phyloP scores from a whole-genome alignment of 2,797 vertebrate genomes.

The Dromococcyx pavoninus region DNA sequence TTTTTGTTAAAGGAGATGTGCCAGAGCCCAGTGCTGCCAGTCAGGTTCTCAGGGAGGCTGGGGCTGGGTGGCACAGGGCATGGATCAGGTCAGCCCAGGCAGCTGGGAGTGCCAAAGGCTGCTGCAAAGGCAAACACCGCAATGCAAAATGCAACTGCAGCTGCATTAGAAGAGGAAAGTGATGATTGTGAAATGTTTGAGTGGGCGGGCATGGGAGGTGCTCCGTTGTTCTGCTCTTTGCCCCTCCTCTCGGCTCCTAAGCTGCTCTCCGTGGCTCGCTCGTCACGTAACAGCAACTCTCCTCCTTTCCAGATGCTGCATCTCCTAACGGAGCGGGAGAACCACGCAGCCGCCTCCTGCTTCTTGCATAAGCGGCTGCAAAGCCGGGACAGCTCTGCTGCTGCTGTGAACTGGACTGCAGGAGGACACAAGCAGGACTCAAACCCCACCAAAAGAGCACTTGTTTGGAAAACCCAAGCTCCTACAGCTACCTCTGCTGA shows the following conservation, averaged over 20 bases:
- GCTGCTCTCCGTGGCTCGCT: not conserved
- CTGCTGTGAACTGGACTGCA: rapidly evolving
- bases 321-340: rapidly evolving
- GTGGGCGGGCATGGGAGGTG: rapidly evolving
- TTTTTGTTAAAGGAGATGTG: not conserved
- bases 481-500: not conserved
- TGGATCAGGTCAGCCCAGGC: rapidly evolving
- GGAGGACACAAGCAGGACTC: not conserved
- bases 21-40: not conserved
- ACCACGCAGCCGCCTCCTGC: not conserved
- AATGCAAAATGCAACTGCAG: rapidly evolving
- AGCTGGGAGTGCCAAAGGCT: not conserved
- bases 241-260: not conserved
- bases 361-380: not conserved
- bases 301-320: not conserved
- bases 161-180: not conserved
- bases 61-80: not conserved
- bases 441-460: rapidly evolving
- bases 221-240: not conserved
- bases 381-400: not conserved
- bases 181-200: not conserved
- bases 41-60: rapidly evolving
- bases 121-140: not conserved
- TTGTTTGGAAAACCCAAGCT: not conserved
- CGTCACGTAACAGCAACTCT: rapidly evolving